Conservation (phyloP, 2,888 invertebrate species). For the Serripes groenlandicus region DNA sequence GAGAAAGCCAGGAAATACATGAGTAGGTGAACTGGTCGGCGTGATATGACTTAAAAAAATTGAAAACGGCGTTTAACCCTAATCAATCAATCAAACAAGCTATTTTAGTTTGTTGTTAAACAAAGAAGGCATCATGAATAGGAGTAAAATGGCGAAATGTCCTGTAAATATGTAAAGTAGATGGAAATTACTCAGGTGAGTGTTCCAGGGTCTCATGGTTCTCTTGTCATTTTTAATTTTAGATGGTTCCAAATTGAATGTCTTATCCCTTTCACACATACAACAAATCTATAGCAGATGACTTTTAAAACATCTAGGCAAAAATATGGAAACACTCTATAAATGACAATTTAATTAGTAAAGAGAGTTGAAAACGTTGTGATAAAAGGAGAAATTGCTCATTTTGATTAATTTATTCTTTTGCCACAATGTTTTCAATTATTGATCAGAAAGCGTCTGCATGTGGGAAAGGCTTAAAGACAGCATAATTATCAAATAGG, state of each 20-base stretch:
- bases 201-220: too few relatives aligned
- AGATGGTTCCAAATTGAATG: too few relatives aligned
- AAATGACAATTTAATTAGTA: not conserved
- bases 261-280: too few relatives aligned
- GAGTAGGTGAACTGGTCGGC: not conserved
- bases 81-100: not conserved
- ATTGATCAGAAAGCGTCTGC: too few relatives aligned
- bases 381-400: not conserved
- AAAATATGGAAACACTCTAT: not conserved
- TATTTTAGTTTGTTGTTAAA: not conserved
- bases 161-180: too few relatives aligned
- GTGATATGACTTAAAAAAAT: not conserved
- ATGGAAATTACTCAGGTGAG: too few relatives aligned
- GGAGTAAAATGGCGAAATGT: too few relatives aligned
- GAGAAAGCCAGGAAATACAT: not conserved
- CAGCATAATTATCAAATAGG: too few relatives aligned
- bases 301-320: too few relatives aligned
- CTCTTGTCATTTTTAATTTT: too few relatives aligned
- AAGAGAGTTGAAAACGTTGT: not conserved
- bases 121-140: not conserved
- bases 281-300: too few relatives aligned
- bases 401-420: not conserved
- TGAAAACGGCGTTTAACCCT: not conserved
- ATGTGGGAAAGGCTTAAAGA: too few relatives aligned
- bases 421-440: not conserved